phyloP scores from a whole-genome alignment of 2,797 vertebrate genomes.

The Neopelma chrysocephalum region DNA sequence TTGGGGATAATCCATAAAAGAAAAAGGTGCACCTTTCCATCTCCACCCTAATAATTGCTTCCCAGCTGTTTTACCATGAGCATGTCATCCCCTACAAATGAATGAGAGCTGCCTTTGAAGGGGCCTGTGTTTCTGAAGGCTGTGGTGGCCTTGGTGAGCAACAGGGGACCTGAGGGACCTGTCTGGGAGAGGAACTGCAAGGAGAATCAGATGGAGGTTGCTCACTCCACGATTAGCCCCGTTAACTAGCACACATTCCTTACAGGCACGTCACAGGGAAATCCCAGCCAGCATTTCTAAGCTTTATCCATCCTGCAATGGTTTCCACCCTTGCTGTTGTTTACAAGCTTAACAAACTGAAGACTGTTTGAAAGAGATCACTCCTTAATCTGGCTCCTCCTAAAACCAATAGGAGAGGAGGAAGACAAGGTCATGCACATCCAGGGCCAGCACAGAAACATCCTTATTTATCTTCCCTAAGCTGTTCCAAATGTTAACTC shows the following conservation, averaged over 20 bases:
- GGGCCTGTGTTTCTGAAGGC: neutral
- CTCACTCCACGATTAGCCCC: neutral
- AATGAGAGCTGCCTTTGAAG: neutral
- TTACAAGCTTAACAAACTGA: conserved; percentile 46
- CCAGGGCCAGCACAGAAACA: neutral
- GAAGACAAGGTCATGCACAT: conserved; percentile 37
- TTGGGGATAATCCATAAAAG: neutral
- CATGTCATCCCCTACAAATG: neutral
- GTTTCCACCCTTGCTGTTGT: conserved; percentile 20
- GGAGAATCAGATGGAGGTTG: accelerated
- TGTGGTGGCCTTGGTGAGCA: neutral
- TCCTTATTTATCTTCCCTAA: conserved; percentile 37
- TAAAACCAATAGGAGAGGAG: conserved; percentile 12
- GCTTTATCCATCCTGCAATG: neutral
- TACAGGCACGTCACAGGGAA: neutral
- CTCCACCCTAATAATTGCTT: neutral
- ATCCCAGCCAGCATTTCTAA: neutral
- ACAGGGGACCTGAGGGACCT: neutral
- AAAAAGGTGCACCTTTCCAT: neutral
- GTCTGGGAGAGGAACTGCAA: neutral
- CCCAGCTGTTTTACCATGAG: neutral
- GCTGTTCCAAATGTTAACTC: conserved; percentile 33
- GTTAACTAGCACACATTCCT: neutral
- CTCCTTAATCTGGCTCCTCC: conserved; percentile 54
- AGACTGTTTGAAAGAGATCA: conserved; percentile 50